phyloP scores from a whole-genome alignment of 2,113 vertebrate genomes.

The Pterocles orientalis region DNA sequence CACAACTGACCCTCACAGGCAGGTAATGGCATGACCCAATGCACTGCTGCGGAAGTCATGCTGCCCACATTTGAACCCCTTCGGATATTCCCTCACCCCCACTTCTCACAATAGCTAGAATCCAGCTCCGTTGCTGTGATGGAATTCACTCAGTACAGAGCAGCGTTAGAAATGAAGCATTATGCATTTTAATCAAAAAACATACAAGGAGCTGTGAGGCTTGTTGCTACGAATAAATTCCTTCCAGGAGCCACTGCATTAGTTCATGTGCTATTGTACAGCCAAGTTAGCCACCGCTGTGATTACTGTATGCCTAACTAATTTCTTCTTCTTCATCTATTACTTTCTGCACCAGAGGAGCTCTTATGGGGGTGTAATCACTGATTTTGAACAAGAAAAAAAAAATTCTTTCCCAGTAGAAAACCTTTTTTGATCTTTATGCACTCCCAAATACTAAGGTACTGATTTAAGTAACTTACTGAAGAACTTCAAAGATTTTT shows the following conservation, averaged over 20 bases:
- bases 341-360: constrained; percentile 44
- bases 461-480: constrained; percentile 19
- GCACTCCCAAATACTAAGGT: neutral
- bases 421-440: neutral
- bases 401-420: neutral
- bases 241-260: constrained; percentile 13
- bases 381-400: constrained; percentile 7
- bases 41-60: too few relatives aligned
- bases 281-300: neutral
- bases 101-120: neutral
- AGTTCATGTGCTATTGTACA: constrained; percentile 17
- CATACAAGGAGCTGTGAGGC: neutral
- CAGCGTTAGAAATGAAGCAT: neutral
- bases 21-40: fast-evolving
- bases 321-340: constrained; percentile 4
- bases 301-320: constrained; percentile 3
- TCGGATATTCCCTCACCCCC: neutral
- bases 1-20: neutral
- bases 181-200: neutral
- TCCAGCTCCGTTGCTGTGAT: fast-evolving
- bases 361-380: constrained; percentile 24
- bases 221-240: neutral
- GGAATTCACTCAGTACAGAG: neutral
- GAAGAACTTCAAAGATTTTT: neutral
- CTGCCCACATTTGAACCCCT: neutral